These are phyloP conservation scores for Linnaemya tessellans DNA, from an alignment of 2,888 invertebrate genomes.

Conservation along the genomic window DNA sequence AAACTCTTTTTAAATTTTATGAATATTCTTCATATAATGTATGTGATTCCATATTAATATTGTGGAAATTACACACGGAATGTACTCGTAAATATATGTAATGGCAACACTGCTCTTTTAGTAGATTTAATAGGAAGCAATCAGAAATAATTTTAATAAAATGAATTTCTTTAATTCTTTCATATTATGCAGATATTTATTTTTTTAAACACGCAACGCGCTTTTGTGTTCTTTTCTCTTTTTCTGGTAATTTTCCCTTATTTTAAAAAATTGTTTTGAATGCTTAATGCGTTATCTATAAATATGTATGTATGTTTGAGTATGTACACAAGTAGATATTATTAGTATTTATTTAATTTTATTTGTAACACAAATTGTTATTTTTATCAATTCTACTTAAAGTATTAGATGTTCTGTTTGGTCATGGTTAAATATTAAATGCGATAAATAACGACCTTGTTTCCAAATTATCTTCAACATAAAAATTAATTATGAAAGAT, in stretches of 20 bases:
- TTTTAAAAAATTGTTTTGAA: not conserved
- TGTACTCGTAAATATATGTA: too few relatives aligned
- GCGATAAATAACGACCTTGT: constrained; percentile 29
- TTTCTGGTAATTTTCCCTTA: constrained; percentile 6
- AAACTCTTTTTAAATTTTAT: too few relatives aligned
- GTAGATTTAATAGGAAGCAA: too few relatives aligned
- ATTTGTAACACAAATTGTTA: not conserved
- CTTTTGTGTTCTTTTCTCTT: not conserved
- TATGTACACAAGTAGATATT: too few relatives aligned
- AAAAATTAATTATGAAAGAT: not conserved
- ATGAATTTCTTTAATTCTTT: too few relatives aligned
- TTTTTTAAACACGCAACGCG: not conserved
- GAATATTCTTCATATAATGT: too few relatives aligned
- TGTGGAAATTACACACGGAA: too few relatives aligned
- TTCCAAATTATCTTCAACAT: not conserved
- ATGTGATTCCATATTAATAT: too few relatives aligned
- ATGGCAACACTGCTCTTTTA: too few relatives aligned
- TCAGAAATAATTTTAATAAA: too few relatives aligned
- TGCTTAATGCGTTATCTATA: not conserved
- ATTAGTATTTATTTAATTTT: not conserved
- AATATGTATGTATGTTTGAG: not conserved
- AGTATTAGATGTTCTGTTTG: constrained; percentile 2
- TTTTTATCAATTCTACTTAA: not conserved
- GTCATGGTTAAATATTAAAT: not conserved
- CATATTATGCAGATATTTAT: not conserved